Evolutionary conservation across 2,797 vertebrate genomes (phyloP).

Genomic region (Cossypha caffra): DNA sequence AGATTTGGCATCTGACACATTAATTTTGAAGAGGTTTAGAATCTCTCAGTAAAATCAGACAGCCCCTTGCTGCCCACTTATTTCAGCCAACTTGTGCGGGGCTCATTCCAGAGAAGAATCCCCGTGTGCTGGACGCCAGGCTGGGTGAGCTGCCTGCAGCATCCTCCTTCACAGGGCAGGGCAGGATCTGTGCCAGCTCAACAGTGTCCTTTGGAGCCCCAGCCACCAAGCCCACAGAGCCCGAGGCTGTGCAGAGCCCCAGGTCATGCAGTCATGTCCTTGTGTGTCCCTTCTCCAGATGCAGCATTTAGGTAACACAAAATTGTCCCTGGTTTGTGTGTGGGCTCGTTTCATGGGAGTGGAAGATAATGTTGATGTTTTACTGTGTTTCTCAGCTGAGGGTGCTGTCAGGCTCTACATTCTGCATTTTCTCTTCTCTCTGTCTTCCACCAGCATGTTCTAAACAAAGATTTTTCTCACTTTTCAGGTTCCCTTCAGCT

Average conservation of each 20-base stretch:
- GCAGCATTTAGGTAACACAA: background rate
- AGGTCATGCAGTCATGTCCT: background rate
- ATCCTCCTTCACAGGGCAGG: background rate
- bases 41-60: background rate
- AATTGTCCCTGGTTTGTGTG: background rate
- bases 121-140: background rate
- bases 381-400: background rate
- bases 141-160: background rate
- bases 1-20: background rate
- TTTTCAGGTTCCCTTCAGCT: background rate
- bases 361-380: background rate
- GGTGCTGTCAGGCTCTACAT: background rate
- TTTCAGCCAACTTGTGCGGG: background rate
- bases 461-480: background rate
- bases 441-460: background rate
- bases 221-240: background rate
- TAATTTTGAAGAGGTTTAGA: background rate
- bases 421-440: background rate
- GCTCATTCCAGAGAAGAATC: background rate
- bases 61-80: background rate
- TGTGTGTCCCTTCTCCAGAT: background rate
- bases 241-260: background rate
- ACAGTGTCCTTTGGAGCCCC: background rate
- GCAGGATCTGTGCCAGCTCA: background rate
- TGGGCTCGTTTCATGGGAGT: fast-evolving